These are phyloP conservation scores for Ennomos quercinarius DNA, from an alignment of 2,888 invertebrate species.

Conservation along the genomic window DNA sequence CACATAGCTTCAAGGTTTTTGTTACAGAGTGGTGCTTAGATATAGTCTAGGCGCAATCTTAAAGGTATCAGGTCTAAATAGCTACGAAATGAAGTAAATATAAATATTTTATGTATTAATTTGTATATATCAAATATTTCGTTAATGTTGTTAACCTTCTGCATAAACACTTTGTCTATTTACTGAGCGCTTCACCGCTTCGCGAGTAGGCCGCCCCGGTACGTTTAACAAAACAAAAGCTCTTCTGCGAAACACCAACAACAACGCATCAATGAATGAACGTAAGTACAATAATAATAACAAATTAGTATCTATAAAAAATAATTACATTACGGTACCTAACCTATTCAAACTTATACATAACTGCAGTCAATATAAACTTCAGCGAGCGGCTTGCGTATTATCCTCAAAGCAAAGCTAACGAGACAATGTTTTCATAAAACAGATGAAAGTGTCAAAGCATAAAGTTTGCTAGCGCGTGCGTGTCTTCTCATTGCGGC, in stretches of 20 bases:
- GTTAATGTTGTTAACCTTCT: slow-evolving; percentile 3
- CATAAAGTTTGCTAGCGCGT: slow-evolving; percentile 46
- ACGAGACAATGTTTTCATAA: slow-evolving; percentile 8
- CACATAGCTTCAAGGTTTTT: too few relatives aligned
- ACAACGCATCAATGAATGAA: slow-evolving; percentile 59
- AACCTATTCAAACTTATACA: too few relatives aligned
- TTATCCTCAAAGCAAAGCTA: slow-evolving; percentile 2
- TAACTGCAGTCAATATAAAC: neutral
- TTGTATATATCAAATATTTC: too few relatives aligned
- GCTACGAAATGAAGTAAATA: too few relatives aligned
- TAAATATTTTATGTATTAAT: too few relatives aligned
- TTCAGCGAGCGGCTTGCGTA: neutral
- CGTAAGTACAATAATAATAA: neutral
- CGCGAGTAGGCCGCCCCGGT: slow-evolving; percentile 54
- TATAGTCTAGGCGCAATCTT: too few relatives aligned
- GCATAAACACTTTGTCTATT: slow-evolving; percentile 60
- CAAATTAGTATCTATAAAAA: too few relatives aligned
- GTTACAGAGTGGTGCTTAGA: too few relatives aligned
- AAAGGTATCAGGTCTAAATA: too few relatives aligned
- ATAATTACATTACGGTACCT: too few relatives aligned
- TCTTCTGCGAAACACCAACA: slow-evolving; percentile 70
- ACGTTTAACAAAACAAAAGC: slow-evolving; percentile 69
- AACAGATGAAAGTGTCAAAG: slow-evolving; percentile 45
- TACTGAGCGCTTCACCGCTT: slow-evolving; percentile 64
- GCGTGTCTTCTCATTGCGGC: slow-evolving; percentile 35